Base-by-base conservation (phyloP, 2,888 invertebrate species). In the Hedya salicella region DNA sequence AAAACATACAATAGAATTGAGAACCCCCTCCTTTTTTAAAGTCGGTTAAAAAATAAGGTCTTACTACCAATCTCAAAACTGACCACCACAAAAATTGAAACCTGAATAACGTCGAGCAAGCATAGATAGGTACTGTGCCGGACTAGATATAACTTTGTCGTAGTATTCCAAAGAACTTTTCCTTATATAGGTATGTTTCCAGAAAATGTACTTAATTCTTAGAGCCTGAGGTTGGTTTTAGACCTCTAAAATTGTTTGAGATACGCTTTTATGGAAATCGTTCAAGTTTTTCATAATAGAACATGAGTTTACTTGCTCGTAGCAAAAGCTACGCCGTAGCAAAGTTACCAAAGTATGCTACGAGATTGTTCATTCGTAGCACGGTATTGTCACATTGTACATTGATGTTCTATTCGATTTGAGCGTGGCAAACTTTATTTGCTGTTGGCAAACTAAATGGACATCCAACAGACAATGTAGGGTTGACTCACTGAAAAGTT, bases 371-470 rank as follows among this genome's bases (percentile, higher is more conserved):
- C 48, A 48, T 21, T 21, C 48, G 19, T 21, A 21, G 21, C 21
- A 36, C 11, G 2, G 48, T 4, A 46, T 48, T 21, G 48, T 21
- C 13, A 17, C 21, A 48, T 21, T 21, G 21, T 48, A 21, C 48
- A 48, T 48, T 48, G 48, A 48, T 48, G 48, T 48, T 21, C 19
- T 21, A 48, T 48, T 48, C 19, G 46, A 46, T 46, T 46, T 21
- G 48, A 21, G 48, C n/a, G 16, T 13, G 5, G 19, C 48, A 21
- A 48, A 48, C 21, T 21, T 21, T 17, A 9, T 44, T 11, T 11
- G 44, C 11, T 14, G 42, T 16, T 11, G 17, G 17, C 17, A 13
- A 11, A 44, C 44, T 44, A 17, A 44, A 17, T 11, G 17, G 11
- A 36, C 36, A 44, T n/a, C n/a, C n/a, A n/a, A n/a, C n/a, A n/a